These are phyloP conservation scores for Chelon labrosus DNA, from an alignment of 2,797 vertebrate species.

Conservation along the genomic window DNA sequence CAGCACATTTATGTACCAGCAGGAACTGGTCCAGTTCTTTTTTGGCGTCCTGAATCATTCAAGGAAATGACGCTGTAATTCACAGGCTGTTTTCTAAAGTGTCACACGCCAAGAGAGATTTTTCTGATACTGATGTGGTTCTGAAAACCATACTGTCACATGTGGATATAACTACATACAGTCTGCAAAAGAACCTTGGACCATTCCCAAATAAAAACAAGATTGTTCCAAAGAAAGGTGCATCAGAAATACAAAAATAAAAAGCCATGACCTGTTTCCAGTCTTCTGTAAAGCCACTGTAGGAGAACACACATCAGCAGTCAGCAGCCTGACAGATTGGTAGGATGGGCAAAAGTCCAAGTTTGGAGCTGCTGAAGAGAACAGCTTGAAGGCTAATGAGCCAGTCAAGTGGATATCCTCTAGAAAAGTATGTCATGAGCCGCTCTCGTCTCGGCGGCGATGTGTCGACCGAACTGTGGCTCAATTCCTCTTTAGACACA, in stretches of 20 bases:
- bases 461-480: conserved; percentile 54
- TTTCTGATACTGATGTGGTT: background rate
- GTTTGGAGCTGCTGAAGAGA: conserved; percentile 62
- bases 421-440: conserved; percentile 69
- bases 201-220: background rate
- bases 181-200: background rate
- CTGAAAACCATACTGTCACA: background rate
- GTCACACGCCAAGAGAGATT: background rate
- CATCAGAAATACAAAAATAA: background rate
- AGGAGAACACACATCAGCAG: conserved; percentile 31
- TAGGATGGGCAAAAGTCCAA: conserved; percentile 43
- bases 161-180: background rate
- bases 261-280: conserved; percentile 1
- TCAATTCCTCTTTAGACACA: conserved; percentile 59
- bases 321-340: conserved; percentile 52
- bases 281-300: conserved; percentile 18
- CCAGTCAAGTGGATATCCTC: conserved; percentile 78
- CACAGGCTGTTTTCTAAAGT: background rate
- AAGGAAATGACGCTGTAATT: background rate
- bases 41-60: background rate
- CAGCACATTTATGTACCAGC: too few species aligned
- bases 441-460: conserved; percentile 55
- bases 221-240: background rate
- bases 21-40: background rate
- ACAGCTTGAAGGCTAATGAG: conserved; percentile 79